Evolutionary conservation across 2,113 vertebrate species (phyloP).

Genomic region (Otolemur garnettii): DNA sequence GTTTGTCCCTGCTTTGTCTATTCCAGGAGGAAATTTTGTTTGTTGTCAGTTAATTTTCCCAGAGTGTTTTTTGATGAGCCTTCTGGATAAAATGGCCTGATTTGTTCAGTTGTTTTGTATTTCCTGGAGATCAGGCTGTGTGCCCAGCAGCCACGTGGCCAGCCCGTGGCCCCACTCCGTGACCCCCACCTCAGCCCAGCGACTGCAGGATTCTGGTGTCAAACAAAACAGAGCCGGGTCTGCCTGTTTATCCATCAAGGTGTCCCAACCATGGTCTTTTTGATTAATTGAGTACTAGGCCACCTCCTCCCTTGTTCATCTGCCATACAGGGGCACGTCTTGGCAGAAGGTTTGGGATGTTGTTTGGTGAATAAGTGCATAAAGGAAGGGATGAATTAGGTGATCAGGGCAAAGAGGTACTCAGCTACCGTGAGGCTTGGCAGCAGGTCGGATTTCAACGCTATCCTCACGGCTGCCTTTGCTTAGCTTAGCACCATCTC

Average conservation of each 20-base stretch:
- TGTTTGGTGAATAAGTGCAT: too few species aligned
- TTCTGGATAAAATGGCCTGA: not conserved
- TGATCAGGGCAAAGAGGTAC: not conserved
- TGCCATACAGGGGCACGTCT: not conserved
- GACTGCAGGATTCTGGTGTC: not conserved
- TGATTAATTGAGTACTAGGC: not conserved
- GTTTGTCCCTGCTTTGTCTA: not conserved
- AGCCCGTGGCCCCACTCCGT: accelerated
- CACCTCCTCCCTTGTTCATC: accelerated
- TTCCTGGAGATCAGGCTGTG: not conserved
- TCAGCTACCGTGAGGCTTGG: not conserved
- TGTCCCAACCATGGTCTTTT: not conserved
- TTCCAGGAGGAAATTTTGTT: not conserved
- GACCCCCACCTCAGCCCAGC: accelerated
- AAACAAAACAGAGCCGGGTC: not conserved
- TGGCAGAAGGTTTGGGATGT: accelerated
- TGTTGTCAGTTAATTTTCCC: slow-evolving; percentile 23
- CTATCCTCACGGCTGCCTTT: accelerated
- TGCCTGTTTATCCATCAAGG: accelerated
- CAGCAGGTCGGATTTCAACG: not conserved
- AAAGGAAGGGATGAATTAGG: not conserved
- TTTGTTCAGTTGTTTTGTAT: not conserved
- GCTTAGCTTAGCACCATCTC: not conserved
- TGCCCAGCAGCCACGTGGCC: not conserved
- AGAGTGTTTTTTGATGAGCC: slow-evolving; percentile 1